A percentile compares a stretch with the other conserved stretches of the same genome.
These are phyloP conservation scores for Actinemys pallida DNA, from an alignment of 2,113 vertebrate species.

Conservation along the genomic window DNA sequence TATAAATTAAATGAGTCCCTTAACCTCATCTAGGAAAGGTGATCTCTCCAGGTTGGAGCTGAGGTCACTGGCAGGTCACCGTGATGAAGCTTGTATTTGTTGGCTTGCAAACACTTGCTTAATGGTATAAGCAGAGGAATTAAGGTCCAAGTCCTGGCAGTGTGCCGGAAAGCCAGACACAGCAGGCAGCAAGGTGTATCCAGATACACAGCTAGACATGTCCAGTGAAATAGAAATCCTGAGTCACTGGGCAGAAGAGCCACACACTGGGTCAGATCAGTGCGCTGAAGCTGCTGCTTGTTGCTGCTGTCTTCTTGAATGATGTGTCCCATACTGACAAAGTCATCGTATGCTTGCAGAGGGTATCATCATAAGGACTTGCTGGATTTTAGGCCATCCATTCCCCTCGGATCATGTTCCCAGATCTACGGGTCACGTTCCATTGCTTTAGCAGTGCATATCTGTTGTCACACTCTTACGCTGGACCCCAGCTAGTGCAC, in stretches of 20 bases:
- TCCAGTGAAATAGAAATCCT: not conserved
- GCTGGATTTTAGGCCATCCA: not conserved
- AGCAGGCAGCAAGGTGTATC: not conserved
- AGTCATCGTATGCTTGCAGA: not conserved
- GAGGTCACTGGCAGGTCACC: conserved; percentile 71
- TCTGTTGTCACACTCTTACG: not conserved
- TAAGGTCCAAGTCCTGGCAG: not conserved
- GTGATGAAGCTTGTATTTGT: conserved; percentile 46
- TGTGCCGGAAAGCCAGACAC: not conserved
- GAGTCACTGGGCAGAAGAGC: not conserved
- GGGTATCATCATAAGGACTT: not conserved
- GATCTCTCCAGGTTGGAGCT: conserved; percentile 67
- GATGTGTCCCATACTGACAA: not conserved
- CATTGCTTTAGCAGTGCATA: not conserved
- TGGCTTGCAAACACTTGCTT: conserved; percentile 52
- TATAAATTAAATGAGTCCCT: conserved; percentile 62
- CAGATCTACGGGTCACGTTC: not conserved
- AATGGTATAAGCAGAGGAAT: conserved; percentile 39
- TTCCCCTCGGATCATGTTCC: conserved; percentile 34
- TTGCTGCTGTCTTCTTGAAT: not conserved
- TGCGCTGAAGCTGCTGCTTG: not conserved
- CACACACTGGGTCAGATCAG: not conserved
- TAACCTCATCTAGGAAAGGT: conserved; percentile 57
- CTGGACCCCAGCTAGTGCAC: not conserved
- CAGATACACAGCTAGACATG: not conserved